phyloP scores from a whole-genome alignment of 2,888 invertebrate genomes.

The Belgica antarctica region DNA sequence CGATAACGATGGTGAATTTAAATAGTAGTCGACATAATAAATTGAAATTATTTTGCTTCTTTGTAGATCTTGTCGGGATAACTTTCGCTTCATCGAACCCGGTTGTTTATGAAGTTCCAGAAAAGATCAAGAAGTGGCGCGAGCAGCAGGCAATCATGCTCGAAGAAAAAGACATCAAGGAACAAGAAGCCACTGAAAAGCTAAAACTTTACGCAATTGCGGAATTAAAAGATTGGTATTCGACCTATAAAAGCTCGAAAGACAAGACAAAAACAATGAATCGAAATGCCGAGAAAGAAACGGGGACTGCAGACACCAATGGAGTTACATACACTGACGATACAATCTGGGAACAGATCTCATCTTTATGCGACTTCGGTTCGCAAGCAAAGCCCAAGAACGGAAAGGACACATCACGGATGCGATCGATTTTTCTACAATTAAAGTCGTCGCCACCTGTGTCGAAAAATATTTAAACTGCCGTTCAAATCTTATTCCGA shows the following conservation, averaged over 20 bases:
- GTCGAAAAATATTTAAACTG: neutral
- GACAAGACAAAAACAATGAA: conserved; percentile 15
- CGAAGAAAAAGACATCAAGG: conserved; percentile 10
- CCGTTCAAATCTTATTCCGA: neutral
- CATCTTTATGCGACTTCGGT: conserved; percentile 7
- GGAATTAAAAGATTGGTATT: conserved; percentile 25
- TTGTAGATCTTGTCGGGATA: conserved; percentile 26
- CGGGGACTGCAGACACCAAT: neutral
- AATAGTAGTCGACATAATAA: too few species aligned
- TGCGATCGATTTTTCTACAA: conserved; percentile 29
- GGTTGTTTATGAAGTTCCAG: neutral
- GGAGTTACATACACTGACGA: neutral
- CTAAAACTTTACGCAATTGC: neutral
- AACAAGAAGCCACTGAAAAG: conserved; percentile 32
- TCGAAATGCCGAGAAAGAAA: neutral
- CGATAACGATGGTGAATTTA: conserved; percentile 34
- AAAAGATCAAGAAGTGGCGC: conserved; percentile 19
- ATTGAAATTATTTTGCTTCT: neutral
- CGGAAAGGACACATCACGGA: conserved; percentile 17
- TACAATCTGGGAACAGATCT: conserved; percentile 12
- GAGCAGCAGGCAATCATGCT: conserved; percentile 2
- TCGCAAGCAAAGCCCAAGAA: neutral
- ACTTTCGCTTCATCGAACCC: neutral
- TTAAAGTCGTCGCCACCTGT: conserved; percentile 21
- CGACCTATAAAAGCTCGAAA: neutral